Percentiles rank a stretch among this genome's conserved stretches.
Evolutionary conservation across 2,888 invertebrate species (phyloP).

Genomic region (Polydrusus tereticollis): DNA sequence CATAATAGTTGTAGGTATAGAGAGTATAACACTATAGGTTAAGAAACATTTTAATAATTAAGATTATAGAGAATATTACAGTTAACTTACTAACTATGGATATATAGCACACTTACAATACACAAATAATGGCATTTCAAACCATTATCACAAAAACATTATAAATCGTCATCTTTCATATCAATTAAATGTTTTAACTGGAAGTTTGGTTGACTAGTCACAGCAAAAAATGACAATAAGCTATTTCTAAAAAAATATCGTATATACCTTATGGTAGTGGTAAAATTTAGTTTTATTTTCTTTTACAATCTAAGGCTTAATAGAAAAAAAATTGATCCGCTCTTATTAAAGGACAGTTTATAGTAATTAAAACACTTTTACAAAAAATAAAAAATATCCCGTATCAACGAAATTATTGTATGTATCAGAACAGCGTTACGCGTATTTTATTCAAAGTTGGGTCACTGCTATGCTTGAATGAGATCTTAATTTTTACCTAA

Average conservation of each 20-base stretch:
- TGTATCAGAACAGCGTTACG: no score
- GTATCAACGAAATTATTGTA: no score
- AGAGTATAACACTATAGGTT: constrained; percentile 39
- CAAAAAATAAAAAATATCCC: no score
- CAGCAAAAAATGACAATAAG: constrained; percentile 41
- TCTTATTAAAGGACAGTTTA: no score
- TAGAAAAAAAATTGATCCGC: no score
- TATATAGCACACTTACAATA: constrained; percentile 66
- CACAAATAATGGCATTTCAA: constrained; percentile 64
- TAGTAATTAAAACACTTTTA: no score
- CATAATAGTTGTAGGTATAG: constrained; percentile 38
- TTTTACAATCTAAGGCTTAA: neutral
- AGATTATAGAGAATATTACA: constrained; percentile 49
- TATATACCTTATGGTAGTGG: constrained; percentile 8
- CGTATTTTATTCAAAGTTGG: no score
- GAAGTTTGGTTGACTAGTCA: constrained; percentile 48
- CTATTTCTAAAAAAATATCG: constrained; percentile 38
- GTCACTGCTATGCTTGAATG: no score
- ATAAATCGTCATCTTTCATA: constrained; percentile 55
- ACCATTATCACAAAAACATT: constrained; percentile 61
- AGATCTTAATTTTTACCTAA: no score
- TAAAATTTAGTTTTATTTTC: constrained; percentile 10
- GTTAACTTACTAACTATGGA: constrained; percentile 56
- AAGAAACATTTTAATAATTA: constrained; percentile 40
- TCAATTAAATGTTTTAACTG: constrained; percentile 42